Evolutionary conservation across 2,113 vertebrate species (phyloP).

Genomic region (Corythornis cristatus): DNA sequence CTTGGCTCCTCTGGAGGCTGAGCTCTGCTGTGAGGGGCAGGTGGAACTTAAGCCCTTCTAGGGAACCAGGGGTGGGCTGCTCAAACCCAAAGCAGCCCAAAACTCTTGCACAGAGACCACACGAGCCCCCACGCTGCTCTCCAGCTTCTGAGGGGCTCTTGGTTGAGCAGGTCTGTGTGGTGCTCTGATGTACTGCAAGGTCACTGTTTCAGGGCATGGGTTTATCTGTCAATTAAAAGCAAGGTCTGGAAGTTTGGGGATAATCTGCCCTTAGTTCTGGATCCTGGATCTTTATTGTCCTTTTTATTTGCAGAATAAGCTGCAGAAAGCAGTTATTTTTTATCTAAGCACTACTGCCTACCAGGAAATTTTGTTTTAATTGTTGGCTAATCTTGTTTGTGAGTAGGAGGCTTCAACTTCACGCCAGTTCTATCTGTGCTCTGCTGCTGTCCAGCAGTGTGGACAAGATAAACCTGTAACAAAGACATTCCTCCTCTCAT

Average conservation of each 20-base stretch:
- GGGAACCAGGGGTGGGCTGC: neutral
- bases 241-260: neutral
- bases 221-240: neutral
- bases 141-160: neutral
- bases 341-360: neutral
- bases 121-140: accelerated
- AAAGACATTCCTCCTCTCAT: neutral
- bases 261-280: neutral
- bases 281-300: neutral
- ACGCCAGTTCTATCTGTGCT: neutral
- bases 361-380: neutral
- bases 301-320: slow-evolving; percentile 21
- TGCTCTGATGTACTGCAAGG: neutral
- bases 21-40: neutral
- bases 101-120: neutral
- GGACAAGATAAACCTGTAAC: neutral
- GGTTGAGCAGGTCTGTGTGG: neutral
- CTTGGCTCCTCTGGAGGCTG: neutral
- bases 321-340: slow-evolving; percentile 26
- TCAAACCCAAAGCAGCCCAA: neutral
- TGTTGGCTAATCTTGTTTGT: slow-evolving; percentile 38
- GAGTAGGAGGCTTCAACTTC: slow-evolving; percentile 60
- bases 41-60: neutral
- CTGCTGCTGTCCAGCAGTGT: neutral
- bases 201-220: neutral